Percentiles rank a stretch among this genome's conserved stretches.
Conservation (phyloP, 2,797 vertebrate species). For the Petrocephalus sullivani region DNA sequence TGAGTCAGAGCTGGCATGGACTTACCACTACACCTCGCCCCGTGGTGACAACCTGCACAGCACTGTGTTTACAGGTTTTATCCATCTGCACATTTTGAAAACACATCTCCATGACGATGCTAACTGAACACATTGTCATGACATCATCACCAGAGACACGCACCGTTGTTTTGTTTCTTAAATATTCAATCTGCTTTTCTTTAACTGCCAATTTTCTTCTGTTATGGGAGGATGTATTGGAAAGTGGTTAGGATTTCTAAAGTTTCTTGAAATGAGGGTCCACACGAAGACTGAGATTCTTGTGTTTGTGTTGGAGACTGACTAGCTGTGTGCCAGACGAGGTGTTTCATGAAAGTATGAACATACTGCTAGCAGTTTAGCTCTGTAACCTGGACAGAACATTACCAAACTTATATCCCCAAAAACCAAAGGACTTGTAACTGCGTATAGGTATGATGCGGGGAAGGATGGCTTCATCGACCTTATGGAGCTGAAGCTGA, state of each 20-base stretch:
- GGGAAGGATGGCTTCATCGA: slow-evolving; percentile 86
- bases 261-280: neutral
- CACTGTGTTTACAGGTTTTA: neutral
- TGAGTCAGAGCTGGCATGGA: neutral
- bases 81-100: neutral
- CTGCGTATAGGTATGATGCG: slow-evolving; percentile 68
- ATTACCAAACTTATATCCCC: neutral
- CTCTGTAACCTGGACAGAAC: neutral
- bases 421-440: neutral
- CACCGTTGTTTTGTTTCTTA: neutral
- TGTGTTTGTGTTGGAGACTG: neutral
- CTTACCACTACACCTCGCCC: neutral
- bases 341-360: neutral
- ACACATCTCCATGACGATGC: neutral
- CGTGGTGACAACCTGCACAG: neutral
- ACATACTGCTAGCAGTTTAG: neutral
- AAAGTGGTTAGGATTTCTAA: neutral
- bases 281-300: neutral
- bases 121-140: neutral
- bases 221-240: neutral
- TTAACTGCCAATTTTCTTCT: neutral
- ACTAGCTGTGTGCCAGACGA: neutral
- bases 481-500: slow-evolving; percentile 90
- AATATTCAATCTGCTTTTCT: neutral
- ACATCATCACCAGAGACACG: neutral